Conservation (phyloP, 2,797 vertebrate genomes). For the Anguilla anguilla region DNA sequence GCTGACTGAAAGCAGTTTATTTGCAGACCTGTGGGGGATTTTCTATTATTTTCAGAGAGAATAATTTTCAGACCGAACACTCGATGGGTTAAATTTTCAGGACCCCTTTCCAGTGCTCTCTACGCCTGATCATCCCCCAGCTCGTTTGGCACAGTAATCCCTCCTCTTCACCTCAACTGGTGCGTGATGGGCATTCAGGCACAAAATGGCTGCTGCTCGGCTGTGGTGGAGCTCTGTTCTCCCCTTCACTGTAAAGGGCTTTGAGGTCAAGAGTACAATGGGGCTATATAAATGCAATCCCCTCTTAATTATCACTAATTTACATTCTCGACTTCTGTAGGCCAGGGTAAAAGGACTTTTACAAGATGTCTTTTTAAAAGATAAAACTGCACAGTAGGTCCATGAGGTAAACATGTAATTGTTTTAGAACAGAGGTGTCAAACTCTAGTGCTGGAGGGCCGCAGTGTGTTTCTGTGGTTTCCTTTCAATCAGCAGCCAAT, state of each 20-base stretch:
- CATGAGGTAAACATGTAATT: no score
- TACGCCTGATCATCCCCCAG: no score
- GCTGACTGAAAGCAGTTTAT: not conserved
- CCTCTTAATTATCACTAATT: no score
- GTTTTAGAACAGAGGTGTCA: no score
- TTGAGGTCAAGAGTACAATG: not conserved
- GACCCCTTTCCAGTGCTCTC: not conserved
- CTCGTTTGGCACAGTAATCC: not conserved
- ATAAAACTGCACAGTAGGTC: no score
- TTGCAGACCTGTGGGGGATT: not conserved
- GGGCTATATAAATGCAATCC: not conserved
- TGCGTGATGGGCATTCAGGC: not conserved
- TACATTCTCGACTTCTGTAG: not conserved
- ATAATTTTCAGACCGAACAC: not conserved
- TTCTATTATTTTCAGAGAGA: not conserved
- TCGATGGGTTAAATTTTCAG: not conserved
- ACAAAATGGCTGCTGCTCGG: not conserved
- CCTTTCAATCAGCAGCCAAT: no score
- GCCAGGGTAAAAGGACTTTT: not conserved
- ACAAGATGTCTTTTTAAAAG: no score
- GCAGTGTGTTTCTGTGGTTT: no score
- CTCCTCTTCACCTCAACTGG: not conserved
- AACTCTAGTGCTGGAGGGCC: no score
- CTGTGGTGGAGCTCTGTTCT: no score
- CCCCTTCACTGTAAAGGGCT: no score